A percentile compares a stretch with the other conserved stretches of the same genome.
These are phyloP conservation scores for Drosophila nikananu DNA, from an alignment of 1,140 invertebrate species.

Conservation along the genomic window DNA sequence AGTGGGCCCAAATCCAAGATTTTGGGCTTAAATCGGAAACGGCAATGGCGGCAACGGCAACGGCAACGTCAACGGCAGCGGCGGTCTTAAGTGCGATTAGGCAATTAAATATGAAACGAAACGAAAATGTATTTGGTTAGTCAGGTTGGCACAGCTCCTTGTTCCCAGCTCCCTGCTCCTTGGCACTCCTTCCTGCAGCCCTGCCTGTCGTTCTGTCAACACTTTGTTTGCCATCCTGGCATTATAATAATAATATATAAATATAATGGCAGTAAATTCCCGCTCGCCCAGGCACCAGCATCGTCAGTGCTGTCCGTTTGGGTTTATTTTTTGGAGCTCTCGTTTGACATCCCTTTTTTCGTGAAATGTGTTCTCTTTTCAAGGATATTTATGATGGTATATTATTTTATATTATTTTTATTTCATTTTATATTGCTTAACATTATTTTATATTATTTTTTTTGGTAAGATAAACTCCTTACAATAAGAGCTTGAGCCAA, in stretches of 20 bases:
- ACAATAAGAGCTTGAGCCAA: too few relatives aligned
- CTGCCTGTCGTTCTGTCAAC: conserved; percentile 36
- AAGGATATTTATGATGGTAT: not conserved
- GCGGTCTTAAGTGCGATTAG: conserved; percentile 42
- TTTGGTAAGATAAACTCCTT: too few relatives aligned
- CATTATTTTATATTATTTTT: not conserved
- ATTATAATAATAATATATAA: conserved; percentile 63
- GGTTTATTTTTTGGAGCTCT: not conserved
- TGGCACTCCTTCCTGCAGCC: conserved; percentile 1
- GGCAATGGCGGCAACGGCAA: too few relatives aligned
- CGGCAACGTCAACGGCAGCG: too few relatives aligned
- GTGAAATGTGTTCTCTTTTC: not conserved
- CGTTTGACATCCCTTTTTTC: too few relatives aligned
- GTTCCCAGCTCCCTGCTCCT: not conserved
- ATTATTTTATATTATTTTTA: not conserved
- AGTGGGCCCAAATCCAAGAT: conserved; percentile 4
- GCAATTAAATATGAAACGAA: conserved; percentile 50
- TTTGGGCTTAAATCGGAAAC: conserved; percentile 12
- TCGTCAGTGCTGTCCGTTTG: not conserved
- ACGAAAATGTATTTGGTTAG: conserved; percentile 45
- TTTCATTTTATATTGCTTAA: not conserved
- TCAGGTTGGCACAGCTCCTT: conserved; percentile 5
- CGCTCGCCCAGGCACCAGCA: conserved; percentile 1
- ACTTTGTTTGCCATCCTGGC: conserved; percentile 40
- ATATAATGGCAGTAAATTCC: conserved; percentile 54